Conservation (phyloP, 2,888 invertebrate genomes). For the Sphaerophoria rueppellii region DNA sequence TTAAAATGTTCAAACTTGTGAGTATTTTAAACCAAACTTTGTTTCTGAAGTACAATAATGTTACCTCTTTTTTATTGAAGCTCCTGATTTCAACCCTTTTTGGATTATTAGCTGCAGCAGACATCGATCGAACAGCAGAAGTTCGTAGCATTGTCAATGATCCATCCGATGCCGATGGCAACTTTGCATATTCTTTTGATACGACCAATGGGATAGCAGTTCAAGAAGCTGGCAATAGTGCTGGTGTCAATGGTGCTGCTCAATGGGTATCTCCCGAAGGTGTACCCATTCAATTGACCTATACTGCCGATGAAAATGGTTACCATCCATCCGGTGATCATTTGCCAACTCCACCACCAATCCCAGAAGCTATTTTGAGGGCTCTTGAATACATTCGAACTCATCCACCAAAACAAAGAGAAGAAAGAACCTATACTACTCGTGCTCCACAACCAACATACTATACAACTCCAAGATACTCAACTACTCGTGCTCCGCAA, state of each 20-base stretch:
- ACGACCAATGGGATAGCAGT: constrained; percentile 85
- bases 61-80: background rate
- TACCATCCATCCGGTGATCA: constrained; percentile 18
- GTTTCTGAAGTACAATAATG: background rate
- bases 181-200: constrained; percentile 79
- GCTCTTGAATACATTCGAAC: constrained; percentile 83
- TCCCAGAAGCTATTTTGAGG: constrained; percentile 81
- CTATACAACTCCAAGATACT: too few relatives aligned
- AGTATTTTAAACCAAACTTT: background rate
- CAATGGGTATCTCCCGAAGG: constrained; percentile 84
- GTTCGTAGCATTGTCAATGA: constrained; percentile 81
- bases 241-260: constrained; percentile 84
- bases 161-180: constrained; percentile 78
- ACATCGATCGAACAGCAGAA: constrained; percentile 80
- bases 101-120: constrained; percentile 77
- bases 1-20: constrained; percentile 28
- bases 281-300: constrained; percentile 80
- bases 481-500: too few relatives aligned
- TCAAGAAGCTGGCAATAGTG: constrained; percentile 83
- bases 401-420: constrained; percentile 78
- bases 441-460: too few relatives aligned
- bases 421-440: background rate
- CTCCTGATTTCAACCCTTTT: constrained; percentile 65
- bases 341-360: constrained; percentile 37
- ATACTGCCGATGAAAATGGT: constrained; percentile 75